Conservation (phyloP, 2,113 vertebrate species). For the Eulacestoma nigropectus region DNA sequence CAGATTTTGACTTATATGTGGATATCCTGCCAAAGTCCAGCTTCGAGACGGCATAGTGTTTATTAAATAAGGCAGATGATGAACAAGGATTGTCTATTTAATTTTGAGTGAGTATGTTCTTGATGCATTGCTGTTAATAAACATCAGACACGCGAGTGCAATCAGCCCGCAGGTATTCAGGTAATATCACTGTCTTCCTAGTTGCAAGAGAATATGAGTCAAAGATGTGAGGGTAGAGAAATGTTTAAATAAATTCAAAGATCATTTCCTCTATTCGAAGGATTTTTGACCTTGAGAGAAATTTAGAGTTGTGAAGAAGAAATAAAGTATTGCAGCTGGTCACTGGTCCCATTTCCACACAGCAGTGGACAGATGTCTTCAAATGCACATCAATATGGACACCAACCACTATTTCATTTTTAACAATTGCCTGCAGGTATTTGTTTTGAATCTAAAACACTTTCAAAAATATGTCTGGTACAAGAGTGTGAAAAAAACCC, state of each 20-base stretch:
- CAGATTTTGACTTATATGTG: not conserved
- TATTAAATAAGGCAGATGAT: not conserved
- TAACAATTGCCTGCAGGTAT: not conserved
- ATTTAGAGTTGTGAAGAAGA: not conserved
- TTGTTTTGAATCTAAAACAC: not conserved
- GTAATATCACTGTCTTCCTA: not conserved
- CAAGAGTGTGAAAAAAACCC: not conserved
- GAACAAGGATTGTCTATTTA: not conserved
- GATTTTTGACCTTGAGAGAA: not conserved
- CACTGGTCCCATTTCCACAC: not conserved
- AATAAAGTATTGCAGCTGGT: not conserved
- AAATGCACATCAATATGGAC: not conserved
- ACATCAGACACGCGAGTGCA: not conserved
- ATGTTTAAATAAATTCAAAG: not conserved
- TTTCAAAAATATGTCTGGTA: not conserved
- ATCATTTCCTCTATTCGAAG: not conserved
- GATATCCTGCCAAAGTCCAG: not conserved
- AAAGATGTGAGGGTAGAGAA: not conserved
- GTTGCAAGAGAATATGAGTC: not conserved
- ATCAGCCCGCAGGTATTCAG: not conserved
- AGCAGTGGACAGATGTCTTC: not conserved
- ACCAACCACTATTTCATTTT: not conserved
- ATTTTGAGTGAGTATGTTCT: not conserved
- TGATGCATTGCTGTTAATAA: not conserved
- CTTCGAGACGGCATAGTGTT: not conserved